Base-by-base conservation (phyloP, 2,888 invertebrate genomes). In the Arctia plantaginis region DNA sequence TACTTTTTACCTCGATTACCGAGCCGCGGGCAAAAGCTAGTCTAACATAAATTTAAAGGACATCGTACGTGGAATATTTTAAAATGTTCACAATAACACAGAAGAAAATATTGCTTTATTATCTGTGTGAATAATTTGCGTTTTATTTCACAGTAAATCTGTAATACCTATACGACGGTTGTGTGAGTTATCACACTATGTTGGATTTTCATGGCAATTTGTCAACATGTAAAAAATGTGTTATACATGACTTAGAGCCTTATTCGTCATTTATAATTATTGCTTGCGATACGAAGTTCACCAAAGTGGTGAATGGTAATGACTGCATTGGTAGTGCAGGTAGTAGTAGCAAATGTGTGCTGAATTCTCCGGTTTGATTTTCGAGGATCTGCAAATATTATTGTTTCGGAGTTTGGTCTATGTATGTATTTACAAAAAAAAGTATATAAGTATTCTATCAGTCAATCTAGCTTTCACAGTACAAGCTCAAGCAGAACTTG, bases 51-150 rank as follows among this genome's bases (percentile, higher is more conserved):
- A 65, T 51, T 55, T n/a, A 69, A 51, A 13, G 51, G 20, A 33
- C n/a, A 15, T 20, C 55, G 69, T 33, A 33, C 33, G 27, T 51
- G 51, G 69, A 69, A 69, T 69, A 69, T 23, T 20, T 20, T 35
- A 35, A 69, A 30, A 51, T 69, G 55, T 59, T n/a, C 44, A 69
- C 67, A 67, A 47, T 35, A 65, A 20, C 18, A 47, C 0, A 27
- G 59, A 59, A 59, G 59, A 59, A 27, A 59, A 59, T 59, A 59
- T 15, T 55, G 3, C n/a, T 27, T 13, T 59, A 15, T 59, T 59
- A 27, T 4, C 13, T 0, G 27, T 59, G 27, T 27, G 12, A 59
- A 59, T 27, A 27, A 15, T 59, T 27, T 15, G 12, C 15, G n/a
- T 6, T 18, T 13, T 15, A 59, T 59, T 27, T 59, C 59, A 59